phyloP scores from a whole-genome alignment of 2,113 vertebrate genomes.

The Catharus fuscescens region DNA sequence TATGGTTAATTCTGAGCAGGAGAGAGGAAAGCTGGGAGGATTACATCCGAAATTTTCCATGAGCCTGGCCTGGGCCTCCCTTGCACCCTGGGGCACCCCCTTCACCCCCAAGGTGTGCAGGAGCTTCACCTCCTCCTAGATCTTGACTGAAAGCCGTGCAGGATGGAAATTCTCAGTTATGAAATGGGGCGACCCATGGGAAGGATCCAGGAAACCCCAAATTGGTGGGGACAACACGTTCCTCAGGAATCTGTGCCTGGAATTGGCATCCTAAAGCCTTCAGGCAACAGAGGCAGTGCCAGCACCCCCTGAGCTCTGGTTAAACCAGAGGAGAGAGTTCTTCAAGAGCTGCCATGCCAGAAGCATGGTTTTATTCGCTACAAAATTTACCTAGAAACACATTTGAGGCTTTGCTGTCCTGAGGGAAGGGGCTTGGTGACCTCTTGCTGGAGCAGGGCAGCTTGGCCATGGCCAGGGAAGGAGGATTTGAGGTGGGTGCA shows the following conservation, averaged over 20 bases:
- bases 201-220: background rate
- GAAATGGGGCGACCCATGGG: background rate
- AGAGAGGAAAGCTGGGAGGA: background rate
- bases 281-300: background rate
- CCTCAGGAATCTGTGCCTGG: background rate
- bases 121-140: background rate
- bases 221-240: fast-evolving
- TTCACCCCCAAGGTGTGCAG: fast-evolving
- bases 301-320: background rate
- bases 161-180: fast-evolving
- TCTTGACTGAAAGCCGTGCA: background rate
- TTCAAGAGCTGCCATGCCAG: background rate
- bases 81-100: no score
- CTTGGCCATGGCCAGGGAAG: background rate
- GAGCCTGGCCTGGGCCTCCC: no score
- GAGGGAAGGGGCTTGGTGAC: background rate
- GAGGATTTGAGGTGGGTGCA: background rate
- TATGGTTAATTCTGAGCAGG: background rate
- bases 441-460: background rate
- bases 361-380: background rate
- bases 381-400: background rate
- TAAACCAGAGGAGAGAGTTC: background rate
- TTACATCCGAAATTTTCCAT: background rate
- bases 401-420: background rate
- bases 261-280: background rate